Percentiles rank a stretch among this genome's conserved stretches.
phyloP scores from a whole-genome alignment of 2,888 invertebrate genomes.

The Troides aeacus region DNA sequence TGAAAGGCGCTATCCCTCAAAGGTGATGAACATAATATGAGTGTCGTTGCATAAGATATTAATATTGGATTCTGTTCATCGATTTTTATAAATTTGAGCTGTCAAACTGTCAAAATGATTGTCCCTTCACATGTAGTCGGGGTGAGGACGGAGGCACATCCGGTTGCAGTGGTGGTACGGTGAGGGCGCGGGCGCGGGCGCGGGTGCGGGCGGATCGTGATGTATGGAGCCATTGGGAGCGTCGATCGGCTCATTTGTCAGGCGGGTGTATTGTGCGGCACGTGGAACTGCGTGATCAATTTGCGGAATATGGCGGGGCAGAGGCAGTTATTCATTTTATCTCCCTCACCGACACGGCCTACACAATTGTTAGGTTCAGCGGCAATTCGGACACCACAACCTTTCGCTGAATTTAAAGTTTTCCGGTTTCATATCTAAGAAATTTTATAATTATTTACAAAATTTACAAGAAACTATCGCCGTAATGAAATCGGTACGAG shows the following conservation, averaged over 20 bases:
- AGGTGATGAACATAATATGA: too few species aligned
- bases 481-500: too few species aligned
- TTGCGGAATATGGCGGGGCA: slow-evolving; percentile 9
- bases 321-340: slow-evolving; percentile 6
- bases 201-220: slow-evolving; percentile 1
- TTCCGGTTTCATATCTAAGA: too few species aligned
- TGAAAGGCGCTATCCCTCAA: too few species aligned
- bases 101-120: too few species aligned
- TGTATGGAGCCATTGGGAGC: slow-evolving; percentile 21
- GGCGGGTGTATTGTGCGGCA: slow-evolving; percentile 3
- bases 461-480: too few species aligned
- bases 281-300: slow-evolving; percentile 17
- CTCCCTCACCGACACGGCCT: background rate
- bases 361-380: background rate
- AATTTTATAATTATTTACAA: too few species aligned
- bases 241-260: slow-evolving; percentile 23
- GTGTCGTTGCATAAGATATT: too few species aligned
- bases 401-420: too few species aligned
- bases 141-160: background rate
- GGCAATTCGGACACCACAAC: too few species aligned
- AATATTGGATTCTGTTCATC: too few species aligned
- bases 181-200: background rate
- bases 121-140: background rate
- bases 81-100: too few species aligned
- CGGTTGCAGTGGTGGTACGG: background rate